phyloP scores from a whole-genome alignment of 1,140 invertebrate species.

The Scaptodrosophila lebanonensis region DNA sequence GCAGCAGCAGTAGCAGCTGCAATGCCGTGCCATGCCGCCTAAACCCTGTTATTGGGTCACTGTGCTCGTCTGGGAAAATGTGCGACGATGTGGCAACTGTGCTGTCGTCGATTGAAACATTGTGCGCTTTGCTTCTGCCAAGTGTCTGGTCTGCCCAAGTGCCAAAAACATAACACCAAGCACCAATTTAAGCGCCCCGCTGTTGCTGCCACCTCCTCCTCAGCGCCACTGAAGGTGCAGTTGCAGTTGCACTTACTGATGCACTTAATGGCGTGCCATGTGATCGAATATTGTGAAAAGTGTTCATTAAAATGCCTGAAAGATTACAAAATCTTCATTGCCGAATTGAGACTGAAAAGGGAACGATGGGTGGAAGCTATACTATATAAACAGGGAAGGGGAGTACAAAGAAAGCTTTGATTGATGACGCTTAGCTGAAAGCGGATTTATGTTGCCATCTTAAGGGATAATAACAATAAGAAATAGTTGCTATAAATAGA shows the following conservation, averaged over 20 bases:
- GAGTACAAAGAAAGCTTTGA: too few relatives aligned
- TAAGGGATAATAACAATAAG: too few relatives aligned
- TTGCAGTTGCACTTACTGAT: conserved; percentile 30
- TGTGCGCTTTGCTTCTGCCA: too few relatives aligned
- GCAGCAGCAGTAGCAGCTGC: conserved; percentile 37
- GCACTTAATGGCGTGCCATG: conserved; percentile 64
- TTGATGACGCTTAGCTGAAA: too few relatives aligned
- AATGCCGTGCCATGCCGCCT: conserved; percentile 42
- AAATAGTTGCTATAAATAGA: too few relatives aligned
- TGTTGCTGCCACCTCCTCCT: conserved; percentile 1
- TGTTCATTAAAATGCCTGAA: conserved; percentile 48
- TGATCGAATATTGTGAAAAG: conserved; percentile 68
- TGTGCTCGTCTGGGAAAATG: conserved; percentile 70
- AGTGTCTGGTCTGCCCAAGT: too few relatives aligned
- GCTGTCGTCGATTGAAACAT: conserved; percentile 22
- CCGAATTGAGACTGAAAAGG: conserved; percentile 6
- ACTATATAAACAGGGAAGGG: too few relatives aligned
- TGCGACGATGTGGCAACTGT: conserved; percentile 59
- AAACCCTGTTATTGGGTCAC: conserved; percentile 73
- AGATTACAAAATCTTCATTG: conserved; percentile 50
- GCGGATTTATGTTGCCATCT: too few relatives aligned
- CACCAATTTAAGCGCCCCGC: conserved; percentile 6
- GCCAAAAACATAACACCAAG: conserved; percentile 64
- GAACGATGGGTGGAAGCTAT: too few relatives aligned
- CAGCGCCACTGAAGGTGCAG: conserved; percentile 13